Evolutionary conservation across 2,797 vertebrate genomes (phyloP), one percentile per base, ranked within the genome.

Genomic region (Bryconaethiops microstoma): DNA sequence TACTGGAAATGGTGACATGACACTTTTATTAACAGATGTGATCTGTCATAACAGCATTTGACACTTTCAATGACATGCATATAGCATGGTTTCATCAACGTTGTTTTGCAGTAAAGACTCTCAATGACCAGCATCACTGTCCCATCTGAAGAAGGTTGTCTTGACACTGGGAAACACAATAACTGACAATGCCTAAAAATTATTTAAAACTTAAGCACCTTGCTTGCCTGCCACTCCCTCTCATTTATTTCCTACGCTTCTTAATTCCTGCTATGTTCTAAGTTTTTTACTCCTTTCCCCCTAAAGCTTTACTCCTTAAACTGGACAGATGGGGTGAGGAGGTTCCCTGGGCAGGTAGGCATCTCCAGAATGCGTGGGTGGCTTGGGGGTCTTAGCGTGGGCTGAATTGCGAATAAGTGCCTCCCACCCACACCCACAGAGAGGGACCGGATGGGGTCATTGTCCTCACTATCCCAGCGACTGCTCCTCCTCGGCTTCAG

Each of bases 281-380:
- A 54, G 42, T 74, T 74, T n/a, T 13, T 39, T 29, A 9, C 50
- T 60, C 45, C 4, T 84, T 63, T 7, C 2, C 12, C 74, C 80
- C 87, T 23, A 14, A 16, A 52, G 39, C 50, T 60, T 25, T n/a
- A 29, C 25, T 60, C 39, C 42, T 55, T 71, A 67, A 84, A 85
- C 84, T 78, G 86, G 90, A 93, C 93, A 95, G 93, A 95, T 94
- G 93, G 93, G 89, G 82, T 82, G 80, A 91, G 84, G 84, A 84
- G 86, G 87, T 88, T 87, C 93, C 92, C 92, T 91, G 91, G 91
- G 92, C 92, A 94, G 94, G 93, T 94, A 94, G 92, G 93, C 90
- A 94, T 94, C 89, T 84, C 82, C 77, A 92, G 92, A 93, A 94
- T 95, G 92, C 76, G 87, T 83, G 85, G 88, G 89, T n/a, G 82